phyloP scores from a whole-genome alignment of 92 coral and sea anemone genomes.

The Porites lobata region DNA sequence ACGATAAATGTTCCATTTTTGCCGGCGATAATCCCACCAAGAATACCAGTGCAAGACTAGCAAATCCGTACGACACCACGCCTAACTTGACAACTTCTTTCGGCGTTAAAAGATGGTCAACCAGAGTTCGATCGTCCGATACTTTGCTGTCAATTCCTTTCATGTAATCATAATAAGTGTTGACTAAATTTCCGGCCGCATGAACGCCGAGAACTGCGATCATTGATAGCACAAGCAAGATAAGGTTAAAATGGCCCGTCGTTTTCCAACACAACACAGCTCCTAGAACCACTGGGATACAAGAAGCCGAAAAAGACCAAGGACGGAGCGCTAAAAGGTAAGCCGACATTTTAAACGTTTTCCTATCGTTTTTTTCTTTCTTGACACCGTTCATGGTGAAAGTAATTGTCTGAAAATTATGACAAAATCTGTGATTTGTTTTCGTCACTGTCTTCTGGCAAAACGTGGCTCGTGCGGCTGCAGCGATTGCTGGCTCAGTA shows the following conservation, averaged over 20 bases:
- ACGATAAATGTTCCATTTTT: conserved; percentile 93
- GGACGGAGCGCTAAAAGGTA: conserved; percentile 95
- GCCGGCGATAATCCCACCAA: conserved; percentile 92
- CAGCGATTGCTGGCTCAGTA: conserved; percentile 22
- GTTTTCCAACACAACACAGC: conserved; percentile 93
- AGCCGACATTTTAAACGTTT: conserved; percentile 70
- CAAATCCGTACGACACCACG: conserved; percentile 80
- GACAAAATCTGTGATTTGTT: not conserved
- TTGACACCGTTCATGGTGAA: conserved; percentile 45
- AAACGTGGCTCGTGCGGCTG: not conserved
- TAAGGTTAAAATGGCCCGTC: conserved; percentile 73
- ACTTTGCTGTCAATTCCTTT: conserved; percentile 97
- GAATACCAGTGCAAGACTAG: conserved; percentile 82
- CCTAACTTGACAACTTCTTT: conserved; percentile 97
- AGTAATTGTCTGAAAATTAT: not conserved
- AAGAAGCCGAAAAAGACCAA: conserved; percentile 97
- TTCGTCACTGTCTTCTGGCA: not conserved
- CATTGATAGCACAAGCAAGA: conserved; percentile 72
- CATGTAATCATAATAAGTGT: conserved; percentile 94
- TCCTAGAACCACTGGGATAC: conserved; percentile 94
- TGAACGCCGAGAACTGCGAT: conserved; percentile 94
- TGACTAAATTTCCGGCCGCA: conserved; percentile 97
- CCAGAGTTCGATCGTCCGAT: conserved; percentile 96
- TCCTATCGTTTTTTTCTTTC: conserved; percentile 24
- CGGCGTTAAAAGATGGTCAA: conserved; percentile 89